These are phyloP conservation scores for Drosophila pruinosa DNA, from an alignment of 1,140 invertebrate genomes.

Conservation along the genomic window DNA sequence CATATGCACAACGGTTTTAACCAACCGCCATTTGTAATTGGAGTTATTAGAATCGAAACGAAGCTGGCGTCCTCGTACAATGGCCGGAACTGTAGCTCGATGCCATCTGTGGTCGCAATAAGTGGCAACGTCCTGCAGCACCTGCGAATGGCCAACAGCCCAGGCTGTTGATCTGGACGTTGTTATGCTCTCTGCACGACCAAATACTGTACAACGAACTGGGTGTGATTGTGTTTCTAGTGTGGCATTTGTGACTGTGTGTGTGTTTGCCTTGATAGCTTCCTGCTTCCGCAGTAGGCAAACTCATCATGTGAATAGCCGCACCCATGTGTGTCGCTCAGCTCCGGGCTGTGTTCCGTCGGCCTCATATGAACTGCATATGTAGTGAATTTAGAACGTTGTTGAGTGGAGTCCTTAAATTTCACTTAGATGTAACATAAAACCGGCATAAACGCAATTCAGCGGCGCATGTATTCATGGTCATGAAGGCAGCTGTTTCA, in stretches of 20 bases:
- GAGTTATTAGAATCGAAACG: constrained; percentile 80
- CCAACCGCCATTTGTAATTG: constrained; percentile 74
- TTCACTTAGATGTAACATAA: constrained; percentile 81
- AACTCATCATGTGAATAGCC: constrained; percentile 72
- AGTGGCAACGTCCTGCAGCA: constrained; percentile 71
- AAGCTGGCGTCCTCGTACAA: constrained; percentile 33
- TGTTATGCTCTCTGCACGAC: constrained; percentile 42
- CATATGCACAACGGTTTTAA: constrained; percentile 63
- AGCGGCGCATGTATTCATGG: constrained; percentile 77
- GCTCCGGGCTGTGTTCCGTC: not conserved
- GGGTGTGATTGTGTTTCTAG: constrained; percentile 27
- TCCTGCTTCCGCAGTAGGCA: constrained; percentile 71
- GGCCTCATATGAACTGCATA: constrained; percentile 56
- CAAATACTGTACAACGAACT: too few species aligned
- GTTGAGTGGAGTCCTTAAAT: constrained; percentile 79
- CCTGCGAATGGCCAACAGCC: constrained; percentile 32
- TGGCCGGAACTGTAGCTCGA: constrained; percentile 26
- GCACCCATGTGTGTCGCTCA: constrained; percentile 26
- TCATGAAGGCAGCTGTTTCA: constrained; percentile 47
- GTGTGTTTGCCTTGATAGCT: constrained; percentile 63
- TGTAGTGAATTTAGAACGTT: constrained; percentile 64
- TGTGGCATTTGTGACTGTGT: constrained; percentile 17
- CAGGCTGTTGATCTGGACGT: constrained; percentile 19
- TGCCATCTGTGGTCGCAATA: constrained; percentile 55
- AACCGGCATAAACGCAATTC: constrained; percentile 75